Evolutionary conservation across 2,888 invertebrate species (phyloP).

Genomic region (Scelioninae gen. 1): DNA sequence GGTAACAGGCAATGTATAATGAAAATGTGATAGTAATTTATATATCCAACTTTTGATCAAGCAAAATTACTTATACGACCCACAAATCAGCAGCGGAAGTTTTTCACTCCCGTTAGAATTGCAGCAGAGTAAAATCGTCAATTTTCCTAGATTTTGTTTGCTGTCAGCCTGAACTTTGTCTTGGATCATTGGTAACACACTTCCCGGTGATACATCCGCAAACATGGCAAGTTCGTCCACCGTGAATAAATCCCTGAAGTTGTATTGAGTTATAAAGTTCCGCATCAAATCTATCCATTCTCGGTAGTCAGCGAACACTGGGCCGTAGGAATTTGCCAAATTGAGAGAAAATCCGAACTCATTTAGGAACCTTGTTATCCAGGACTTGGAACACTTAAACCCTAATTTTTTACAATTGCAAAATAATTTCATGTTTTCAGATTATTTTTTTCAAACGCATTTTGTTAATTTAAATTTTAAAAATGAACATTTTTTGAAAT

Average conservation of each 20-base stretch:
- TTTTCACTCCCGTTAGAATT: constrained; percentile 78
- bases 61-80: constrained; percentile 68
- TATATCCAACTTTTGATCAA: neutral
- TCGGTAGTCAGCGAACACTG: constrained; percentile 75
- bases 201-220: constrained; percentile 70
- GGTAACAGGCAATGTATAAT: neutral
- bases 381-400: constrained; percentile 76
- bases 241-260: constrained; percentile 75
- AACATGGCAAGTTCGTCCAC: constrained; percentile 78
- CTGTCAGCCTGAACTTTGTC: neutral
- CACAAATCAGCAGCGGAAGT: constrained; percentile 76
- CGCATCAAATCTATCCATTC: constrained; percentile 77
- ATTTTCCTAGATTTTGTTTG: constrained; percentile 43
- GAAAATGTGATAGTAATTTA: neutral
- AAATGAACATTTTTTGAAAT: no score
- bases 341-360: constrained; percentile 74
- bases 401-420: constrained; percentile 26
- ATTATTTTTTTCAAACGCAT: no score
- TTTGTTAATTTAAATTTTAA: no score
- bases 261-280: constrained; percentile 74
- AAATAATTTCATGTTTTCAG: no score
- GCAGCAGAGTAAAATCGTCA: constrained; percentile 75
- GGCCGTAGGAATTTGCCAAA: constrained; percentile 69
- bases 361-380: constrained; percentile 77
- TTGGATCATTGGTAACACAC: constrained; percentile 16